These are phyloP conservation scores for Notamacropus eugenii DNA, from an alignment of 2,797 vertebrate species.

Conservation along the genomic window DNA sequence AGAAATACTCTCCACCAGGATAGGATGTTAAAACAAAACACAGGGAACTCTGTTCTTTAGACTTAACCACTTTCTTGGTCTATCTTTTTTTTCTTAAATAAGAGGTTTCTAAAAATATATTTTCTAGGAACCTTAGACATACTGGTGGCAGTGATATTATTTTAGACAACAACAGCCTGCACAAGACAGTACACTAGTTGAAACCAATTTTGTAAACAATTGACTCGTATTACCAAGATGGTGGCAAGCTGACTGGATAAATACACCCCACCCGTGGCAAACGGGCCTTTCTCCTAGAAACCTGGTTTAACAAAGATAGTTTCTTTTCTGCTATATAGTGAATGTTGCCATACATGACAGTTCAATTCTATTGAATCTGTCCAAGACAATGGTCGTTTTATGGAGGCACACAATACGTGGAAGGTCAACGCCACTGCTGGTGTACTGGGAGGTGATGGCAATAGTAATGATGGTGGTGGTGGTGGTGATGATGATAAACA, in stretches of 20 bases:
- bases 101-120: slow-evolving; percentile 19
- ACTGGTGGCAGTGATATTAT: background rate
- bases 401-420: background rate
- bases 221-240: background rate
- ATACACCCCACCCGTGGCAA: too few species aligned
- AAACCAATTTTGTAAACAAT: background rate
- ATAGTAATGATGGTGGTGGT: too few species aligned
- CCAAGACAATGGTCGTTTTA: background rate
- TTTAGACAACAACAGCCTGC: rapidly evolving
- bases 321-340: background rate
- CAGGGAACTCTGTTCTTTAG: background rate
- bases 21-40: background rate
- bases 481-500: background rate
- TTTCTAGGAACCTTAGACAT: background rate
- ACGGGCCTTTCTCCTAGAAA: background rate
- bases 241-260: background rate
- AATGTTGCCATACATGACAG: background rate
- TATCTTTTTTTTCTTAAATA: background rate
- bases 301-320: background rate
- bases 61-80: background rate
- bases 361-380: background rate
- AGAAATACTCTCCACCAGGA: background rate
- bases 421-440: background rate
- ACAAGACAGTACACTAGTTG: slow-evolving; percentile 1
- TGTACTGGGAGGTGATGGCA: background rate